Conservation (phyloP, 2,113 vertebrate species). For the Neodontobutis hainanensis region DNA sequence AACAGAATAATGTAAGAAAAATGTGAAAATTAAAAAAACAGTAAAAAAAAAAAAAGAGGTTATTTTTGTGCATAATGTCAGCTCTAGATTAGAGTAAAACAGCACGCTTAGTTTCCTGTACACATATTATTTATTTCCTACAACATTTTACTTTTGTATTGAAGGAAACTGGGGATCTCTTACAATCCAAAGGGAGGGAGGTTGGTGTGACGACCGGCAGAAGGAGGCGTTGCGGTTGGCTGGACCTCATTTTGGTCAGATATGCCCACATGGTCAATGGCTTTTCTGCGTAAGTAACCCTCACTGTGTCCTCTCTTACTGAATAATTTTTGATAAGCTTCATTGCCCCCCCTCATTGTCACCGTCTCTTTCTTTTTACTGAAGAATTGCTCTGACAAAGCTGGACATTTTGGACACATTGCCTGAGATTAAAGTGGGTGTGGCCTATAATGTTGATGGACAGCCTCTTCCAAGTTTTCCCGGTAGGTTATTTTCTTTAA, state of each 20-base stretch:
- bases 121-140: no score
- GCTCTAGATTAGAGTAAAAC: no score
- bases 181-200: constrained; percentile 80
- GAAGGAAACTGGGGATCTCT: constrained; percentile 78
- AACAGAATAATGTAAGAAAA: constrained; percentile 80
- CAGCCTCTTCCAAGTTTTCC: constrained; percentile 80
- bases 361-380: constrained; percentile 2
- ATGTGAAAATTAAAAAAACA: not conserved
- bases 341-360: not conserved
- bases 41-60: not conserved
- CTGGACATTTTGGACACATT: constrained; percentile 82
- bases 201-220: constrained; percentile 85
- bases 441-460: constrained; percentile 77
- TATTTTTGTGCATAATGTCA: no score
- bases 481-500: constrained; percentile 55
- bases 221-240: constrained; percentile 88
- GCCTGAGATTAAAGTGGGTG: constrained; percentile 81
- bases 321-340: not conserved
- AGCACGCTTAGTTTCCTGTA: no score
- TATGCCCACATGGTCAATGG: constrained; percentile 87
- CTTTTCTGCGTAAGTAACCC: constrained; percentile 80
- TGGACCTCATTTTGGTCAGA: constrained; percentile 83
- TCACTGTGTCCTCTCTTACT: not conserved
- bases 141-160: constrained; percentile 5
- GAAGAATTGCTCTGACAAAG: constrained; percentile 82